Percentiles rank a stretch among this genome's conserved stretches.
These are phyloP conservation scores for Scaptomyza hsui DNA, from an alignment of 1,140 invertebrate species.

Conservation along the genomic window DNA sequence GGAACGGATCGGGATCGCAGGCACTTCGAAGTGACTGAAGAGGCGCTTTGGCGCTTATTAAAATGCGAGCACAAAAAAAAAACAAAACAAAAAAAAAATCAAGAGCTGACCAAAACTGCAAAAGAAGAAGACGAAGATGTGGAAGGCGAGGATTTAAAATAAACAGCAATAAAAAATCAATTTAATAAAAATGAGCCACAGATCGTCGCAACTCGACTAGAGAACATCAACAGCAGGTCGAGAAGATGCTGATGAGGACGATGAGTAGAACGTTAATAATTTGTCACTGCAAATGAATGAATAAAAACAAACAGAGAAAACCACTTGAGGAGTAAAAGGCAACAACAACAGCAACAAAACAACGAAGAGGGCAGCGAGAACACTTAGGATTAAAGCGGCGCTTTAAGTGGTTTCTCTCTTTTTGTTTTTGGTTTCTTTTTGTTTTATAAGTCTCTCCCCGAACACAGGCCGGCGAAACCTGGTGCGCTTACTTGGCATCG, in stretches of 20 bases:
- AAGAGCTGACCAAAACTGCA: constrained; percentile 5
- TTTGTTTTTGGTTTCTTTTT: background rate
- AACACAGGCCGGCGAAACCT: constrained; percentile 28
- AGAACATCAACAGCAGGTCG: constrained; percentile 9
- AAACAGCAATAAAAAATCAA: constrained; percentile 80
- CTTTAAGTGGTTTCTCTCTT: constrained; percentile 66
- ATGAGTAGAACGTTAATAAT: constrained; percentile 77
- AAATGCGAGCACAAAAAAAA: constrained; percentile 53
- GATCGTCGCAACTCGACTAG: constrained; percentile 8
- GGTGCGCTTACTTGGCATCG: constrained; percentile 16
- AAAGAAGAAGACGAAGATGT: background rate
- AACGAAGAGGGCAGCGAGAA: constrained; percentile 24
- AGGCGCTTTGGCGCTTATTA: constrained; percentile 76
- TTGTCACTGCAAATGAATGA: constrained; percentile 80
- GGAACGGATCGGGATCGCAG: constrained; percentile 4
- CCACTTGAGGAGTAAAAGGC: constrained; percentile 64
- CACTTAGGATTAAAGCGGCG: constrained; percentile 67
- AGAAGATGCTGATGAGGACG: constrained; percentile 43
- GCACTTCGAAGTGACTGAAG: constrained; percentile 38
- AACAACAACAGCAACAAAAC: constrained; percentile 34
- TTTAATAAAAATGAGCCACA: constrained; percentile 65
- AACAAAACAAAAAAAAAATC: background rate
- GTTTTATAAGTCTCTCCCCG: constrained; percentile 39
- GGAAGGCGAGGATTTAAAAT: constrained; percentile 64
- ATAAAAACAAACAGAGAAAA: constrained; percentile 82